Evolutionary conservation across 2,888 invertebrate species (phyloP).

Genomic region (Lacanobia oleracea): DNA sequence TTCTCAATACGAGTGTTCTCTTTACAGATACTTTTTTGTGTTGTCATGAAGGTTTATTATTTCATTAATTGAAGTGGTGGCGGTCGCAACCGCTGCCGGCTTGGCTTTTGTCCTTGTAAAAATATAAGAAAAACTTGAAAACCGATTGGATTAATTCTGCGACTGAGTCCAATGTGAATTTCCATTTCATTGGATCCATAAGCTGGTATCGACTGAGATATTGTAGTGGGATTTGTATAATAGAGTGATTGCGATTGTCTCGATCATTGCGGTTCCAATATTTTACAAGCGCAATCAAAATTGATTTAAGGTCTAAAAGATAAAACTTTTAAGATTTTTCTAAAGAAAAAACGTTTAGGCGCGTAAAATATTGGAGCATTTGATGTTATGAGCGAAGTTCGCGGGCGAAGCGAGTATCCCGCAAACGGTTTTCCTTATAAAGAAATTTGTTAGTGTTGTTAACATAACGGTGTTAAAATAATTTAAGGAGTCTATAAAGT

Average conservation of each 20-base stretch:
- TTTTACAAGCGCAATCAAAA: conserved; percentile 62
- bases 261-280: conserved; percentile 56
- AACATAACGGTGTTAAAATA: conserved; percentile 85
- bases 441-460: conserved; percentile 85
- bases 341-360: conserved; percentile 68
- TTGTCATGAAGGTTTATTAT: conserved; percentile 72
- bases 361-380: conserved; percentile 79
- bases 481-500: conserved; percentile 86
- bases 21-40: conserved; percentile 59
- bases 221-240: conserved; percentile 53
- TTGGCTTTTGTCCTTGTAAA: conserved; percentile 68
- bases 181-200: conserved; percentile 67
- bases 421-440: conserved; percentile 79
- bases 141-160: conserved; percentile 71
- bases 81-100: conserved; percentile 56
- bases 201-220: conserved; percentile 39
- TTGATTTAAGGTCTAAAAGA: conserved; percentile 65
- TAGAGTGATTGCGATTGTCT: conserved; percentile 40
- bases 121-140: conserved; percentile 69
- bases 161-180: conserved; percentile 69
- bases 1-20: conserved; percentile 54
- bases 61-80: conserved; percentile 74
- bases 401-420: conserved; percentile 63
- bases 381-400: conserved; percentile 78
- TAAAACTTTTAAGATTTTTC: conserved; percentile 68